Conservation (phyloP, 2,888 invertebrate genomes). For the Agrotis clavis region DNA sequence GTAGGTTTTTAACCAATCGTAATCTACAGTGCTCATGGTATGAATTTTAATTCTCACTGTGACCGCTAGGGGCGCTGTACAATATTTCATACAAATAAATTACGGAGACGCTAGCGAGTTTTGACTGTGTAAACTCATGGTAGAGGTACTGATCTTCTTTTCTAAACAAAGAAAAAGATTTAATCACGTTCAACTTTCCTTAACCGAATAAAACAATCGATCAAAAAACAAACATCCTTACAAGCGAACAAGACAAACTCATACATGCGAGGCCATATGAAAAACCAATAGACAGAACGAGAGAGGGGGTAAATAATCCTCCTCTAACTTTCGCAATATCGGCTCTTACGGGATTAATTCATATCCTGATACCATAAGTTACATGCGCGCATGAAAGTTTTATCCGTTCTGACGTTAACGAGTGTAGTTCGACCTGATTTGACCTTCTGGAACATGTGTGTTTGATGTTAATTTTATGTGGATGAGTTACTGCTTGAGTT, state of each 20-base stretch:
- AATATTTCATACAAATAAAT: too few relatives aligned
- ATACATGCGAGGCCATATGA: slow-evolving; percentile 66
- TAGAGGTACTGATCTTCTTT: too few relatives aligned
- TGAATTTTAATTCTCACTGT: too few relatives aligned
- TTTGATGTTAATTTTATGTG: slow-evolving; percentile 52
- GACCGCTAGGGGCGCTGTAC: too few relatives aligned
- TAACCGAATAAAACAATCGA: slow-evolving; percentile 8
- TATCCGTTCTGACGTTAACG: slow-evolving; percentile 74
- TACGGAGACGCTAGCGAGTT: too few relatives aligned
- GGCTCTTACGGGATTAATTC: slow-evolving; percentile 79
- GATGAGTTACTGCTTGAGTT: slow-evolving; percentile 32
- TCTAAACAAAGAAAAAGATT: not conserved
- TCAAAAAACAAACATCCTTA: slow-evolving; percentile 52
- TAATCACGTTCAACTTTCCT: not conserved
- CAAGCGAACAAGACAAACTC: slow-evolving; percentile 58
- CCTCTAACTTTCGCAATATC: slow-evolving; percentile 76
- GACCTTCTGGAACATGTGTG: slow-evolving; percentile 54
- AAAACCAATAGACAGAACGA: slow-evolving; percentile 65
- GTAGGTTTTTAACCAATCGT: too few relatives aligned
- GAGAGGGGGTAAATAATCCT: slow-evolving; percentile 71
- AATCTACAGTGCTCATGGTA: too few relatives aligned
- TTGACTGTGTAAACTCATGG: too few relatives aligned
- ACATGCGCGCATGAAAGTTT: slow-evolving; percentile 73
- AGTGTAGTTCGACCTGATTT: slow-evolving; percentile 64
- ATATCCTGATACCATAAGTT: slow-evolving; percentile 76